A percentile compares a stretch with the other conserved stretches of the same genome.
phyloP scores from a whole-genome alignment of 1,140 invertebrate genomes.

The Ridgeia piscesae region DNA sequence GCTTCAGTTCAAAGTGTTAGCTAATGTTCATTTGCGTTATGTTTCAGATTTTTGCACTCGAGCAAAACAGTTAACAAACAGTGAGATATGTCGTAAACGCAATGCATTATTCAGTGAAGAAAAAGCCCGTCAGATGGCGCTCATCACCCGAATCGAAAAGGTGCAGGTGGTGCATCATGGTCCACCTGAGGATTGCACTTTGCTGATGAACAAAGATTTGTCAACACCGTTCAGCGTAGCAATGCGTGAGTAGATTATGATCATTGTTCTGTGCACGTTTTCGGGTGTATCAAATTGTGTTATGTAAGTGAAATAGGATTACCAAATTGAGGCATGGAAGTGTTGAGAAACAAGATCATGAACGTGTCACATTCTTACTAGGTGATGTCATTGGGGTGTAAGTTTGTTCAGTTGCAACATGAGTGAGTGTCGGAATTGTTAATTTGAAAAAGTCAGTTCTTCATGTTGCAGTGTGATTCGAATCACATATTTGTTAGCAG shows the following conservation, averaged over 20 bases:
- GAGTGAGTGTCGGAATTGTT: too few relatives aligned
- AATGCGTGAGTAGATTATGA: conserved; percentile 70
- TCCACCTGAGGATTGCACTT: conserved; percentile 69
- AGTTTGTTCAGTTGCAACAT: too few relatives aligned
- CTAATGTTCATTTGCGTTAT: not conserved
- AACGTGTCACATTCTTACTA: too few relatives aligned
- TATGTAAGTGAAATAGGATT: too few relatives aligned
- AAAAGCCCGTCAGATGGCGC: conserved; percentile 69
- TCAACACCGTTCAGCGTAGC: conserved; percentile 93
- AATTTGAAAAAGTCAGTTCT: too few relatives aligned
- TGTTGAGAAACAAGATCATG: too few relatives aligned
- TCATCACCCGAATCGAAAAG: conserved; percentile 84
- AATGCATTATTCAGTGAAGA: conserved; percentile 78
- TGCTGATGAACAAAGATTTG: conserved; percentile 89
- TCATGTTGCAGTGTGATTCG: too few relatives aligned
- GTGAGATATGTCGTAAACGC: conserved; percentile 49
- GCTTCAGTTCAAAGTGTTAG: too few relatives aligned
- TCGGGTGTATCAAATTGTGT: too few relatives aligned
- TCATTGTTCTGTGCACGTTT: not conserved
- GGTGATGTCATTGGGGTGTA: too few relatives aligned
- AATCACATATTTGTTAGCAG: too few relatives aligned
- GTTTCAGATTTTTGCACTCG: conserved; percentile 15
- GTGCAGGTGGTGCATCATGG: conserved; percentile 82
- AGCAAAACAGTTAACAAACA: conserved; percentile 39
- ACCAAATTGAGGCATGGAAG: too few relatives aligned